Conservation (phyloP, 2,888 invertebrate species). For the Cosmia pyralina region DNA sequence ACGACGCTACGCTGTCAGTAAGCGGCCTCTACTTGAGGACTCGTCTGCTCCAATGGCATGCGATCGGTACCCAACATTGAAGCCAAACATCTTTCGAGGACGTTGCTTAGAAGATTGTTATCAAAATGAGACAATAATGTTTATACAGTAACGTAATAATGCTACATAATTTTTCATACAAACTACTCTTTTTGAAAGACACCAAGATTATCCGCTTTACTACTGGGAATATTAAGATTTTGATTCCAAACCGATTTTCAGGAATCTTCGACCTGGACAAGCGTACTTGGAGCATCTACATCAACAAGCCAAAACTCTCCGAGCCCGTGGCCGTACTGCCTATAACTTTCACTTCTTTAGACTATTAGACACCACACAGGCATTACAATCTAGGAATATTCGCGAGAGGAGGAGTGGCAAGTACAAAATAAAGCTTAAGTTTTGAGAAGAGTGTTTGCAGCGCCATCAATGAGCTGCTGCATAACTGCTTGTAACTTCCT, state of each 20-base stretch:
- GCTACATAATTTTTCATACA: not conserved
- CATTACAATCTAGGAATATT: slow-evolving; percentile 1
- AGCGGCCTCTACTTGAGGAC: too few relatives aligned
- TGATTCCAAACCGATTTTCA: slow-evolving; percentile 73
- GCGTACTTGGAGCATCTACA: slow-evolving; percentile 94
- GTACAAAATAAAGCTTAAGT: slow-evolving; percentile 15
- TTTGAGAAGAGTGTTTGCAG: not conserved
- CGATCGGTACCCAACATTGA: not conserved
- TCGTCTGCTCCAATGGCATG: not conserved
- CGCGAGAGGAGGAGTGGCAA: slow-evolving; percentile 7
- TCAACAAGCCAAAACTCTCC: slow-evolving; percentile 92
- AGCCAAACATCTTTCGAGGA: not conserved
- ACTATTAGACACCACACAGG: slow-evolving; percentile 44
- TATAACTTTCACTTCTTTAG: slow-evolving; percentile 81
- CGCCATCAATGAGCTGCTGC: slow-evolving; percentile 1
- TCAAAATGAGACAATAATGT: not conserved
- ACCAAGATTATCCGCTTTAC: not conserved
- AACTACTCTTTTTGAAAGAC: not conserved
- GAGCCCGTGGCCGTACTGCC: slow-evolving; percentile 94
- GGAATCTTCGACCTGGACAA: slow-evolving; percentile 94
- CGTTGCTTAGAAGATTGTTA: not conserved
- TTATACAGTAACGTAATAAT: not conserved
- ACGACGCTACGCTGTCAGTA: too few relatives aligned
- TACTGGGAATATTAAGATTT: not conserved
- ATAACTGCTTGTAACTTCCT: too few relatives aligned